Conservation (phyloP, 1,140 invertebrate species). For the Heliconius hermathena region DNA sequence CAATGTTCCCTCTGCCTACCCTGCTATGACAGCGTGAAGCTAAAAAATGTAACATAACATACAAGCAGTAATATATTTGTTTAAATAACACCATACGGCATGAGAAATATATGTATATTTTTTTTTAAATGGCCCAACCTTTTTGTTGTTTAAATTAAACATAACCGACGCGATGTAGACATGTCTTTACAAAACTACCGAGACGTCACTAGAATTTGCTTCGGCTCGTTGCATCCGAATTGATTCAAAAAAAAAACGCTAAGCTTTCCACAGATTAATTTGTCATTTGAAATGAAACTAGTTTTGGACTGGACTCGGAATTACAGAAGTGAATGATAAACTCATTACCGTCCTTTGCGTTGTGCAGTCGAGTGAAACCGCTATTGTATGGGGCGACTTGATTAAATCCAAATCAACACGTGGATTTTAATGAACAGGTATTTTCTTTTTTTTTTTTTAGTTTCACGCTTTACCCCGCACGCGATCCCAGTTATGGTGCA, state of each 20-base stretch:
- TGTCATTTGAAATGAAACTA: slow-evolving; percentile 72
- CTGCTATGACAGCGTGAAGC: too few species aligned
- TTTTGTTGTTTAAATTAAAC: background rate
- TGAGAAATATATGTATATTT: background rate
- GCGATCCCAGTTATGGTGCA: too few species aligned
- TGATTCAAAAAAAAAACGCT: slow-evolving; percentile 46
- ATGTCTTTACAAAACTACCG: slow-evolving; percentile 57
- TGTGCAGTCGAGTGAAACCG: too few species aligned
- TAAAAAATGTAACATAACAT: background rate
- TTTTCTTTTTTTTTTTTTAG: background rate
- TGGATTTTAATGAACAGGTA: background rate
- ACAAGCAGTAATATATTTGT: background rate
- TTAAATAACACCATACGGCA: background rate
- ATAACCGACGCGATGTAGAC: slow-evolving; percentile 33
- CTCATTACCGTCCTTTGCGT: too few species aligned
- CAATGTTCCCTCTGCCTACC: too few species aligned
- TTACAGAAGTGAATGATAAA: background rate
- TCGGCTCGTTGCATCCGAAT: slow-evolving; percentile 62
- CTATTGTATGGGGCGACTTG: background rate
- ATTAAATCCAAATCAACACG: background rate
- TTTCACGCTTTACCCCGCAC: background rate
- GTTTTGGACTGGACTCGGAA: slow-evolving; percentile 42
- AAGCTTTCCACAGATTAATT: slow-evolving; percentile 74
- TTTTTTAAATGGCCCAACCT: background rate
- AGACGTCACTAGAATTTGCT: slow-evolving; percentile 68